These are phyloP conservation scores for Thryonomys swinderianus DNA, from an alignment of 2,113 vertebrate species.

Conservation along the genomic window DNA sequence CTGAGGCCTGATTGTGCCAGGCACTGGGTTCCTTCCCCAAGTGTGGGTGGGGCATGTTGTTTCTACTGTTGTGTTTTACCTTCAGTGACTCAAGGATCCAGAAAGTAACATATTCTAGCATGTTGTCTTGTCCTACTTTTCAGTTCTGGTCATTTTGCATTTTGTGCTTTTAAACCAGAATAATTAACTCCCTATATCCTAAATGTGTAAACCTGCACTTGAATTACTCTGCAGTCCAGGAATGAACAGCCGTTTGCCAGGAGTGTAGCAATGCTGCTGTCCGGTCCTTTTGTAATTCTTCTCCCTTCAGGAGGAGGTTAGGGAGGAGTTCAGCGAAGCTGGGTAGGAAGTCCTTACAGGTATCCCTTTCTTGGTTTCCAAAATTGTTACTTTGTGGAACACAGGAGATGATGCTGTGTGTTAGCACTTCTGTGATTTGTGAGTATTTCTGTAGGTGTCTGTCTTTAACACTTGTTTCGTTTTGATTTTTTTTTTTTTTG, in stretches of 20 bases:
- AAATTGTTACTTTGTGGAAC: background rate
- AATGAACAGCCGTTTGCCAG: conserved; percentile 9
- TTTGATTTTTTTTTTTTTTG: conserved; percentile 13
- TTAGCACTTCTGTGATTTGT: conserved; percentile 24
- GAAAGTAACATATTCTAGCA: background rate
- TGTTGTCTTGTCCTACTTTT: conserved; percentile 30
- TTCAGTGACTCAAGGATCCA: background rate
- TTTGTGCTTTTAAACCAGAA: conserved; percentile 53
- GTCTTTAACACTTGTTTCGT: background rate
- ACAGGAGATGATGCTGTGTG: background rate
- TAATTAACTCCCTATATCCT: conserved; percentile 56
- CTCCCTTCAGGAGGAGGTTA: background rate
- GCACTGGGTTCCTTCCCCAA: background rate
- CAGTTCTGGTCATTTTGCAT: conserved; percentile 58
- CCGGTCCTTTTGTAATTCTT: background rate
- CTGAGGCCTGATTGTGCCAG: background rate
- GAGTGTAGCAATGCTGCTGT: background rate
- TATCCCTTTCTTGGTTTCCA: background rate
- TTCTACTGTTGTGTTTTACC: conserved; percentile 1
- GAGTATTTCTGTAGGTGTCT: background rate
- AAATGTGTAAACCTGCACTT: conserved; percentile 30
- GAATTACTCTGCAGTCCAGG: conserved; percentile 42
- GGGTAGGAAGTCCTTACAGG: background rate
- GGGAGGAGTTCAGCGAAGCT: background rate
- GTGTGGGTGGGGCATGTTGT: background rate